Base-by-base conservation (phyloP, 2,113 vertebrate genomes). In the Gambusia affinis region DNA sequence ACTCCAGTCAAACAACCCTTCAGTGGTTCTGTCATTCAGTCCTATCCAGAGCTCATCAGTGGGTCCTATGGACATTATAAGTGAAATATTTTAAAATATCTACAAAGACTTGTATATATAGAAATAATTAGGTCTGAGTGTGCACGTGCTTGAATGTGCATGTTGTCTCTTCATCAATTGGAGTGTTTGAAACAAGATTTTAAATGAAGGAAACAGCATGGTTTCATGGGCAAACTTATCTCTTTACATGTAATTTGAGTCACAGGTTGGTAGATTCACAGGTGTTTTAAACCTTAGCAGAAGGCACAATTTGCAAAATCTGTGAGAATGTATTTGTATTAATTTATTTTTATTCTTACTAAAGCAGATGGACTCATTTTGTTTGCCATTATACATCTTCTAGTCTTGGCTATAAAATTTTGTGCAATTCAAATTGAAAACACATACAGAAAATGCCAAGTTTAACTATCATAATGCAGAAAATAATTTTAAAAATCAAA, bases 1-100 rank as follows among this genome's bases (percentile, higher is more conserved):
- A 0, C 94, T 96, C 97, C 97, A 99, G 67, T 97, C 96, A 92
- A 98, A 99, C 79, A 95, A 93, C 90, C 97, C 95, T 64, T 97
- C 94, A 63, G 93, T 94, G 79, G 82, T 96, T 64, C 91, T 91
- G 87, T 98, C 97, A 66, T 98, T 98, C 84, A 99, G 80, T 29
- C 98, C 98, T 61, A 97, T 96, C 97, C 98, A 99, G 57, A 98
- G 85, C 82, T 96, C 94, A 80, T 98, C 96, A 19, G 31, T 79
- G 67, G 94, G 78, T 24, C 89, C 97, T 99, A 85, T 74, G 78
- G 44, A 17, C 12, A 69, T 24, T 22, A 37, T n/a, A 37, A 22
- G 14, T 35, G 10, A 31, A 17, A 17, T 33, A 6, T 33, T 35
- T 4, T 66, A 8, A 35, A 35, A 35, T 35, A 35, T 8, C 7